These are phyloP conservation scores for Lissonota sp. DNA, from an alignment of 2,888 invertebrate genomes.

Conservation along the genomic window DNA sequence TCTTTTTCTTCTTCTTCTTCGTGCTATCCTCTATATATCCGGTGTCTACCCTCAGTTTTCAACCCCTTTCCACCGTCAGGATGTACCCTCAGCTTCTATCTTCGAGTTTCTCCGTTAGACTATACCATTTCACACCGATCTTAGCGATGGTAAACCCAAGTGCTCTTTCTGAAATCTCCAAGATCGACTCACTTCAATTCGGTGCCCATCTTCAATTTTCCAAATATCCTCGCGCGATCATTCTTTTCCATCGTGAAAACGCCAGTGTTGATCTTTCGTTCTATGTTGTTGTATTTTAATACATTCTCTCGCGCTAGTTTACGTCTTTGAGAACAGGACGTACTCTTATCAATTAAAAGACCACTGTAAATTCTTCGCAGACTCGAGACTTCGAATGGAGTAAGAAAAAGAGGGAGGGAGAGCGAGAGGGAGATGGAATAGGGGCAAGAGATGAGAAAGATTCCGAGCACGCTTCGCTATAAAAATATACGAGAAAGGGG, in stretches of 20 bases:
- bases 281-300: not conserved
- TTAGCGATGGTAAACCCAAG: slow-evolving; percentile 49
- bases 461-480: slow-evolving; percentile 67
- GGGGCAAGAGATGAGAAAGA: slow-evolving; percentile 43
- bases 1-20: slow-evolving; percentile 31
- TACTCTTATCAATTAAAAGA: slow-evolving; percentile 62
- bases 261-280: not conserved
- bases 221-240: slow-evolving; percentile 37
- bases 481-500: slow-evolving; percentile 68
- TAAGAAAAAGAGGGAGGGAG: not conserved
- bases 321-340: slow-evolving; percentile 6
- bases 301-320: slow-evolving; percentile 17
- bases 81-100: slow-evolving; percentile 36
- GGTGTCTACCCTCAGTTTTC: slow-evolving; percentile 60
- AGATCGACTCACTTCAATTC: slow-evolving; percentile 62
- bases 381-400: slow-evolving; percentile 17
- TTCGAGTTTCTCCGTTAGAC: slow-evolving; percentile 21
- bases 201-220: slow-evolving; percentile 53
- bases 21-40: slow-evolving; percentile 64
- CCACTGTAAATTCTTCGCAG: slow-evolving; percentile 45
- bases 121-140: slow-evolving; percentile 56
- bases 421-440: slow-evolving; percentile 11
- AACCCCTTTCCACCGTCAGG: slow-evolving; percentile 48
- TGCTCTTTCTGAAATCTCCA: slow-evolving; percentile 63
- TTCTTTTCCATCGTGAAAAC: slow-evolving; percentile 19